Evolutionary conservation across 1,140 invertebrate genomes (phyloP), one percentile per base, ranked within the genome.

Genomic region (Heliconius eleuchia): DNA sequence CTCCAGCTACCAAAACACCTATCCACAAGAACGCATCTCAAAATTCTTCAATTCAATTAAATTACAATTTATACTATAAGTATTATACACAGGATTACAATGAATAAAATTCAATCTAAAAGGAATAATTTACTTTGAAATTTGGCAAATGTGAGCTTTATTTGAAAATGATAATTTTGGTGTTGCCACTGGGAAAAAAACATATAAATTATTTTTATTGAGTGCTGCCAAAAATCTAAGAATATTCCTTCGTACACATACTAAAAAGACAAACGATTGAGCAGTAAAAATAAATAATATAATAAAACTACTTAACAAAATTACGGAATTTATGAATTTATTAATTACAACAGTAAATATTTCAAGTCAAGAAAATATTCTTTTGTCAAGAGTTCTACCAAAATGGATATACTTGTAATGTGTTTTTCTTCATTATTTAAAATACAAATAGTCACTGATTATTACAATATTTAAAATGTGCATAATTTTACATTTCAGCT

Each of bases 251-350:
- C 11, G 23, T 27, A 66, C 23, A 66, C 30, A 39, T 72, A 42
- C 42, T 46, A 46, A 46, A 72, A 72, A 72, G 18, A 72, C 1
- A 42, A 27, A 66, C 11, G n/a, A 74, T 79, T 79, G 77, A 79
- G 77, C 77, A 79, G 46, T 79, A 74, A 74, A 79, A 52, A 79
- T 71, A 52, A 79, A 79, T 71, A 71, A 74, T 55, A 71, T n/a
- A 55, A 74, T 74, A 50, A 76, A 79, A 74, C 72, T 79, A 79
- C 77, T 79, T 79, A 79, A 74, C 60, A 70, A 79, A 55, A 39
- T 46, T 74, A 79, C 19, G 77, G 73, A 79, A 79, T 79, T 74
- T 39, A 79, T 66, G 57, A 66, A 34, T 70, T 52, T 16, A n/a
- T 50, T 16, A 34, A 72, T 8, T 72, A 76, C 57, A 76, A 66